Base-by-base conservation (phyloP, 2,797 vertebrate species). In the Muscicapa comitata region DNA sequence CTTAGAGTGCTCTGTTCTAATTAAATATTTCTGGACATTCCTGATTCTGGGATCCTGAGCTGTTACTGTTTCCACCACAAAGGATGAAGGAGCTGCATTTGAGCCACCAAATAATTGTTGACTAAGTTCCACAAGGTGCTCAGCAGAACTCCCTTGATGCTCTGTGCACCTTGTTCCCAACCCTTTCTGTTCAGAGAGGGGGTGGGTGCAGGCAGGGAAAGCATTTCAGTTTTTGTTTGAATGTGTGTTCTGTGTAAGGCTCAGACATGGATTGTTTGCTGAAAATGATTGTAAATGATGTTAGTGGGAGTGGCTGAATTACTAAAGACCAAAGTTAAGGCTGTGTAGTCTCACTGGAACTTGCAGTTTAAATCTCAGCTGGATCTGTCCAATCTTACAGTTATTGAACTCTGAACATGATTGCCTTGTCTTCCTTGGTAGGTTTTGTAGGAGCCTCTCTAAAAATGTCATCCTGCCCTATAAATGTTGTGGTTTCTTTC, bases 61-160 rank as follows among this genome's bases (percentile, higher is more conserved):
- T 88, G 38, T 9, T 6, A 4, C 7, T 75, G 37, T 45, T 90
- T 53, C 63, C 14, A 10, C 31, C 12, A 7, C n/a, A 67, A 24
- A 74, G 16, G 21, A 2, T 54, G 59, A 65, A 65, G 67, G 28
- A 70, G 40, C 43, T 88, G 55, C 17, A 4, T 10, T 59, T 66
- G 23, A 91, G 11, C n/a, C 38, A 63, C 37, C 33, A 42, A 76
- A 29, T 47, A 43, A 33, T 40, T 40, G 55, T 48, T 76, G 1
- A 2, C 1, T 12, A 26, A 45, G 21, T 18, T 76, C 4, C 48
- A 29, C 5, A 0, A 0, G 0, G 20, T n/a, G 71, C 37, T 71
- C 2, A 75, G 24, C 26, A 11, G 37, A 73, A 19, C 25, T 10
- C 21, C 6, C 75, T 13, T 9, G 73, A 4, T n/a, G 35, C 28